Evolutionary conservation across 2,113 vertebrate species (phyloP).

Genomic region (Anas platyrhynchos): DNA sequence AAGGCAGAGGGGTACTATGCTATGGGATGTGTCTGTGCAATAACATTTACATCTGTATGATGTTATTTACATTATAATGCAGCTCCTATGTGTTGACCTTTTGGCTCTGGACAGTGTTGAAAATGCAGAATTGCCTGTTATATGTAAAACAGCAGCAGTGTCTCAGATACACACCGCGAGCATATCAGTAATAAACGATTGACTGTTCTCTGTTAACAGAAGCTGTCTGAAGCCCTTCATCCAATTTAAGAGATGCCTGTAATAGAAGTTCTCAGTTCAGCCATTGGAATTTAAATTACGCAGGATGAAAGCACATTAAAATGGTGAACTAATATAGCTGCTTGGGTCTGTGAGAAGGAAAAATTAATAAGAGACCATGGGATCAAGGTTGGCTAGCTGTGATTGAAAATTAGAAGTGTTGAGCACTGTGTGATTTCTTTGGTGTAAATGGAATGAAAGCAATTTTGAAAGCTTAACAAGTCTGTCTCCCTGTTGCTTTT

Average conservation of each 20-base stretch:
- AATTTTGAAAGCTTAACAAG: slow-evolving; percentile 41
- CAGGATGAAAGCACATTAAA: background rate
- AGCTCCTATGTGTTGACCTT: background rate
- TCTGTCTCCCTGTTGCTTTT: slow-evolving; percentile 17
- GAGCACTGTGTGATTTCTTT: slow-evolving; percentile 44
- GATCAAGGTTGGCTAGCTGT: background rate
- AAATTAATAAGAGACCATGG: slow-evolving; percentile 25
- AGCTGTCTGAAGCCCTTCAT: background rate
- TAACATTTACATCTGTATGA: background rate
- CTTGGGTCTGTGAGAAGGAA: background rate
- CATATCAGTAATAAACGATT: background rate
- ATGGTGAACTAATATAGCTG: background rate
- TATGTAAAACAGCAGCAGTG: background rate
- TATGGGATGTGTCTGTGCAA: background rate
- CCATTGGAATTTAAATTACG: background rate
- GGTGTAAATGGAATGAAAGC: slow-evolving; percentile 26
- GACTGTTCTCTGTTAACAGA: background rate
- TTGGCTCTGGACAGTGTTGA: background rate
- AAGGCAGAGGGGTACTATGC: background rate
- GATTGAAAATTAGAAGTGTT: slow-evolving; percentile 51
- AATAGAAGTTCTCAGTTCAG: background rate
- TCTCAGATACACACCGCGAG: background rate
- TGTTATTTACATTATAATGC: background rate
- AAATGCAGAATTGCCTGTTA: background rate
- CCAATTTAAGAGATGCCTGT: background rate